A percentile compares a stretch with the other conserved stretches of the same genome.
phyloP scores from a whole-genome alignment of 2,888 invertebrate species.

The Sussaba pulchella region DNA sequence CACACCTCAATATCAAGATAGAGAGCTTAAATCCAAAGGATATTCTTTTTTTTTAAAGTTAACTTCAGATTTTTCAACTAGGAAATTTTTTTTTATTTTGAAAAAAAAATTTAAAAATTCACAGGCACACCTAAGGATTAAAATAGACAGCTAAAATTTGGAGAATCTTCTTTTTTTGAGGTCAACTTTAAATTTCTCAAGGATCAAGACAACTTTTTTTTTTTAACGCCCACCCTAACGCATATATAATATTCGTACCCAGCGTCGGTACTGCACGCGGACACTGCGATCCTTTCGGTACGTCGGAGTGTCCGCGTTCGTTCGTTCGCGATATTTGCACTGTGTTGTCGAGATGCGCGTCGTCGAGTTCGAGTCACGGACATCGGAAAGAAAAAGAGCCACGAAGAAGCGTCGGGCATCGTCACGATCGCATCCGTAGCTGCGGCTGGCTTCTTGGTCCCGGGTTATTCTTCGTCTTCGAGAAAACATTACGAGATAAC shows the following conservation, averaged over 20 bases:
- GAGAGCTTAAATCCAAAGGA: too few species aligned
- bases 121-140: too few species aligned
- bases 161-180: too few species aligned
- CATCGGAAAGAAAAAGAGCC: slow-evolving; percentile 48
- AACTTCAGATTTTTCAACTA: too few species aligned
- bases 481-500: slow-evolving; percentile 72
- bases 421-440: slow-evolving; percentile 52
- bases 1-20: too few species aligned
- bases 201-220: too few species aligned
- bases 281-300: slow-evolving; percentile 48
- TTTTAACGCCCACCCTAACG: too few species aligned
- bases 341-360: slow-evolving; percentile 37
- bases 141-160: too few species aligned
- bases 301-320: slow-evolving; percentile 63
- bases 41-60: too few species aligned
- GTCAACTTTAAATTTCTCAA: too few species aligned
- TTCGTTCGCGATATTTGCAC: slow-evolving; percentile 58
- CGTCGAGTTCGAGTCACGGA: slow-evolving; percentile 28
- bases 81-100: too few species aligned
- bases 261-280: slow-evolving; percentile 18
- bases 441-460: slow-evolving; percentile 47
- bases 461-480: slow-evolving; percentile 68
- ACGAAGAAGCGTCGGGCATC: slow-evolving; percentile 38
- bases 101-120: too few species aligned
- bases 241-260: slow-evolving; percentile 7